phyloP scores from a whole-genome alignment of 2,888 invertebrate species.

The Anorthoa munda region DNA sequence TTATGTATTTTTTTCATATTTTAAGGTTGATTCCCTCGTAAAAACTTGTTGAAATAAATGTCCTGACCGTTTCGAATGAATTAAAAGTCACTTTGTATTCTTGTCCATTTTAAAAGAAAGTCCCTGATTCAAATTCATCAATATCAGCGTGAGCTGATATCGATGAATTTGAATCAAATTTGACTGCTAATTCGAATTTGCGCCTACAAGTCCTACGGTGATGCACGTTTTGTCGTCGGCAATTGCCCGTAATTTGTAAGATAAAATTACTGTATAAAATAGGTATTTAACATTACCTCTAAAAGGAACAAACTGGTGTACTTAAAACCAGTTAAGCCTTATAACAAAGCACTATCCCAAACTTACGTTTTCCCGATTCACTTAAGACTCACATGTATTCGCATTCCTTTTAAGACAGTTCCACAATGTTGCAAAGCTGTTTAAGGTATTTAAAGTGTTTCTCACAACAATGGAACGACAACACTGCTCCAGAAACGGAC shows the following conservation, averaged over 20 bases:
- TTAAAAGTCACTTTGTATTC: no score
- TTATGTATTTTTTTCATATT: no score
- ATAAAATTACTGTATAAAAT: slow-evolving; percentile 5
- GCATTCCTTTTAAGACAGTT: slow-evolving; percentile 57
- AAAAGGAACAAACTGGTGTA: slow-evolving; percentile 32
- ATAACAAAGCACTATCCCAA: slow-evolving; percentile 39
- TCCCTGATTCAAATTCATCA: neutral
- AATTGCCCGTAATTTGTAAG: neutral
- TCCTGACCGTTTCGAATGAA: no score
- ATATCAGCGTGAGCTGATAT: no score
- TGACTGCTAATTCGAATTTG: no score
- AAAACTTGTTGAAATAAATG: no score
- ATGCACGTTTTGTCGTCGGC: neutral
- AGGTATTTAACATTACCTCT: neutral
- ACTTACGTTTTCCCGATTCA: slow-evolving; percentile 12
- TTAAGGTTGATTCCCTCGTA: no score
- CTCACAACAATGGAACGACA: slow-evolving; percentile 64
- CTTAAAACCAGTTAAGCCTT: slow-evolving; percentile 17
- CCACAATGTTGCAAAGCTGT: slow-evolving; percentile 55
- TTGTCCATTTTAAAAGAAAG: neutral
- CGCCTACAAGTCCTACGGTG: neutral
- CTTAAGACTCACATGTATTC: slow-evolving; percentile 34
- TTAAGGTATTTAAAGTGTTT: slow-evolving; percentile 60
- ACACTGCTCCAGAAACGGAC: slow-evolving; percentile 70
- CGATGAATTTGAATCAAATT: no score